Base-by-base conservation (phyloP, 2,888 invertebrate species). In the Euplexia lucipara region DNA sequence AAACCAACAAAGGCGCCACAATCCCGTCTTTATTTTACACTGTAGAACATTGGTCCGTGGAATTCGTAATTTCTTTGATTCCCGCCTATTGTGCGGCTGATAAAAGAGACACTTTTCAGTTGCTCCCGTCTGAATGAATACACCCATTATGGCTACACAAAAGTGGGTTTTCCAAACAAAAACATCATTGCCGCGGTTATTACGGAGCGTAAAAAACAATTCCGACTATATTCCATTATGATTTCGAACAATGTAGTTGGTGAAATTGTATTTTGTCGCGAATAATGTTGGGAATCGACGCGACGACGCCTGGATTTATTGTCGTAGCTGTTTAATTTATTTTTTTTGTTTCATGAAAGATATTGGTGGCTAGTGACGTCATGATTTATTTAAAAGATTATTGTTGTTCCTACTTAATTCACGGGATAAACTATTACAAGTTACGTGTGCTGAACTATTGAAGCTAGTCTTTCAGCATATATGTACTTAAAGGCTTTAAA, bases 11-110 rank as follows among this genome's bases (percentile, higher is more conserved):
- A 83, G 72, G 83, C 67, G 45, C 48, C 69, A 68, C 69, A 82
- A 83, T 83, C 80, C 83, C 80, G 85, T 86, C 87, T 88, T 89
- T 89, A 89, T 87, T 89, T 88, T 83, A 88, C 84, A 85, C 79
- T 95, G 96, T 96, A 96, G 95, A 86, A 87, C 88, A 87, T 84
- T 83, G 87, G 86, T 83, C 84, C 84, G 86, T 85, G 85, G 89
- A 91, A 92, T 91, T 90, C 89, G 89, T 93, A 93, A 93, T 94
- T 93, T 94, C 94, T 94, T 94, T 93, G 94, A 95, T 94, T 94
- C 91, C 85, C 88, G 86, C 81, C 93, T 86, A 93, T 94, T 94
- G 94, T 94, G 86, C 88, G 78, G 79, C 87, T 90, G 94, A 94
- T 95, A 94, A 94, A 94, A 90, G 92, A 91, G 93, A 94, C 94